These are phyloP conservation scores for Nomada fabriciana DNA, from an alignment of 2,888 invertebrate genomes.

Conservation along the genomic window DNA sequence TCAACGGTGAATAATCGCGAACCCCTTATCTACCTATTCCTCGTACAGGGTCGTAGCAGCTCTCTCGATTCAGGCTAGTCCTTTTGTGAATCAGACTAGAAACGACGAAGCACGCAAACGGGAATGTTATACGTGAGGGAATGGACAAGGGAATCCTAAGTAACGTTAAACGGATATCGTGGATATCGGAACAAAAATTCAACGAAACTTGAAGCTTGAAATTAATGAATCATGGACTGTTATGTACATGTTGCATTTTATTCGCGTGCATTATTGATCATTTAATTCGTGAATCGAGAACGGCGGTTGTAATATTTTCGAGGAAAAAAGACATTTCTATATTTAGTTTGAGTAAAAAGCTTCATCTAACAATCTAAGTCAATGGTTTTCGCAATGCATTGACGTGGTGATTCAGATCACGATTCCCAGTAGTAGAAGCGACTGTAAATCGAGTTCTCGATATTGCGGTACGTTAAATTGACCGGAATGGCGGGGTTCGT, in stretches of 20 bases:
- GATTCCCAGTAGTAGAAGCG: neutral
- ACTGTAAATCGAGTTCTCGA: slow-evolving; percentile 12
- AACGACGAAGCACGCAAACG: slow-evolving; percentile 75
- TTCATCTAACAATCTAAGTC: too few relatives aligned
- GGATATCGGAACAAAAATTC: neutral
- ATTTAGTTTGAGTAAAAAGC: too few relatives aligned
- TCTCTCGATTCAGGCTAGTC: slow-evolving; percentile 54
- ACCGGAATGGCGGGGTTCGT: slow-evolving; percentile 42
- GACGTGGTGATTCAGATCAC: too few relatives aligned
- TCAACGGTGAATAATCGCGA: slow-evolving; percentile 52
- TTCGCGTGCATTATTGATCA: too few relatives aligned
- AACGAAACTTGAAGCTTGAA: neutral
- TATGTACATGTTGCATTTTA: too few relatives aligned
- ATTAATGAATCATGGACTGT: neutral
- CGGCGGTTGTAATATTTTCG: too few relatives aligned
- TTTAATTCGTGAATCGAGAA: too few relatives aligned
- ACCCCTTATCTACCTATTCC: slow-evolving; percentile 42
- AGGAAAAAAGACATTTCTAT: too few relatives aligned
- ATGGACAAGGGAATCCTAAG: slow-evolving; percentile 16
- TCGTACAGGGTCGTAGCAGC: slow-evolving; percentile 30
- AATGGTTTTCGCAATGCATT: too few relatives aligned
- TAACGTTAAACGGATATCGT: neutral
- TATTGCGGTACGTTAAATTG: slow-evolving; percentile 3
- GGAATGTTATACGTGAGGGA: neutral
- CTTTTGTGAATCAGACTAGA: slow-evolving; percentile 69